Conservation (phyloP, 2,797 vertebrate genomes). For the Lindbergichthys nudifrons region DNA sequence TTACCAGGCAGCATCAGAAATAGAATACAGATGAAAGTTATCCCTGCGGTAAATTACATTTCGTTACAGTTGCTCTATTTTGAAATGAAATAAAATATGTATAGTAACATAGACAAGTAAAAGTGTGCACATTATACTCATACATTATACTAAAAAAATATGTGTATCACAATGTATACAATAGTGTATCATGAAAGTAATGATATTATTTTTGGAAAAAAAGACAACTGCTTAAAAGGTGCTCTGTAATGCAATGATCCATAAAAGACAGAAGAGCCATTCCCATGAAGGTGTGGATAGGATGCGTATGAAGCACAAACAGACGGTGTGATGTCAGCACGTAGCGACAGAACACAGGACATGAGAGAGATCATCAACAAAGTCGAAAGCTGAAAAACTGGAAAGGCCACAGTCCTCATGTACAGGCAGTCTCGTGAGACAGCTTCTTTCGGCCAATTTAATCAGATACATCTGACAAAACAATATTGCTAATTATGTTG, state of each 20-base stretch:
- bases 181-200: no score
- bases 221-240: no score
- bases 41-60: no score
- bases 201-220: no score
- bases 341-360: not conserved
- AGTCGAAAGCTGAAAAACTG: conserved; percentile 19
- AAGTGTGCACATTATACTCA: no score
- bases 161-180: no score
- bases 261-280: not conserved
- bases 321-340: conserved; percentile 1
- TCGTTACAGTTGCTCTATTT: no score
- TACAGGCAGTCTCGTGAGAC: not conserved
- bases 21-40: no score
- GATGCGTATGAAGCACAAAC: not conserved
- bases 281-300: not conserved
- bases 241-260: no score
- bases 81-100: no score
- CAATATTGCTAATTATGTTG: not conserved
- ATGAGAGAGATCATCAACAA: conserved; percentile 4
- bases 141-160: no score
- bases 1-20: not conserved
- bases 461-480: not conserved
- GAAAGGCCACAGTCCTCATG: not conserved
- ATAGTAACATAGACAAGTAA: no score
- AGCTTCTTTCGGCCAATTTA: not conserved